Conservation (phyloP, 2,888 invertebrate species). For the Oscheius sp. region DNA sequence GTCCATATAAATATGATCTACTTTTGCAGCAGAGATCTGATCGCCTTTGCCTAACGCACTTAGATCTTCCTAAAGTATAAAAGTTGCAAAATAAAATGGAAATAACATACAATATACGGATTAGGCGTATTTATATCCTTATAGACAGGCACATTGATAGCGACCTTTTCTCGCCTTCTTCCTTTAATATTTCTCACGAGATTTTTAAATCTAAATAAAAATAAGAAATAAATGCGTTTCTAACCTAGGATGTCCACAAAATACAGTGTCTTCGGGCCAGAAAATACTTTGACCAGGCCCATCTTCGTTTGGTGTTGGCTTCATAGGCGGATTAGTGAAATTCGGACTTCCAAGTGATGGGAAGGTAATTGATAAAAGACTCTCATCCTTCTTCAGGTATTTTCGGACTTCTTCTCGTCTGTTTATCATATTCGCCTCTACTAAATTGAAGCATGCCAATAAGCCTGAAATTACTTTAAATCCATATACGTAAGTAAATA, state of each 20-base stretch:
- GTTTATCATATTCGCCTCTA: slow-evolving; percentile 95
- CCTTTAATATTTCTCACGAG: slow-evolving; percentile 90
- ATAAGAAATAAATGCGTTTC: slow-evolving; percentile 51
- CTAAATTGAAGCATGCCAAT: slow-evolving; percentile 94
- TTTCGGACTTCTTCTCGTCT: slow-evolving; percentile 77
- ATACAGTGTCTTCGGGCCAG: slow-evolving; percentile 94
- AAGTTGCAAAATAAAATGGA: not conserved
- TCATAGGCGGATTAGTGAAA: slow-evolving; percentile 83
- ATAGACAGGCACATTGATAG: slow-evolving; percentile 91
- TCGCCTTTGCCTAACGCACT: slow-evolving; percentile 55
- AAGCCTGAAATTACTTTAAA: slow-evolving; percentile 71
- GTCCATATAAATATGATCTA: slow-evolving; percentile 95
- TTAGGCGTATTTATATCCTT: slow-evolving; percentile 84
- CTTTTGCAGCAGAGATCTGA: slow-evolving; percentile 77
- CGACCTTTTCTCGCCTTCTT: slow-evolving; percentile 90
- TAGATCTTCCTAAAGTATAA: slow-evolving; percentile 79
- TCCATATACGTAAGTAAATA: slow-evolving; percentile 72
- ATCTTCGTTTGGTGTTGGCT: slow-evolving; percentile 78
- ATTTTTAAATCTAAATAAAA: slow-evolving; percentile 75
- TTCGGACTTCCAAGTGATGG: slow-evolving; percentile 87
- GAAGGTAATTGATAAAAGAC: slow-evolving; percentile 89
- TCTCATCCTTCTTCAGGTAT: slow-evolving; percentile 77
- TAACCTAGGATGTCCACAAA: slow-evolving; percentile 84
- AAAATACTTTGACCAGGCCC: slow-evolving; percentile 84
- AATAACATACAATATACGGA: slow-evolving; percentile 73